phyloP scores from a whole-genome alignment of 2,113 vertebrate genomes.

The Leiothrix lutea region DNA sequence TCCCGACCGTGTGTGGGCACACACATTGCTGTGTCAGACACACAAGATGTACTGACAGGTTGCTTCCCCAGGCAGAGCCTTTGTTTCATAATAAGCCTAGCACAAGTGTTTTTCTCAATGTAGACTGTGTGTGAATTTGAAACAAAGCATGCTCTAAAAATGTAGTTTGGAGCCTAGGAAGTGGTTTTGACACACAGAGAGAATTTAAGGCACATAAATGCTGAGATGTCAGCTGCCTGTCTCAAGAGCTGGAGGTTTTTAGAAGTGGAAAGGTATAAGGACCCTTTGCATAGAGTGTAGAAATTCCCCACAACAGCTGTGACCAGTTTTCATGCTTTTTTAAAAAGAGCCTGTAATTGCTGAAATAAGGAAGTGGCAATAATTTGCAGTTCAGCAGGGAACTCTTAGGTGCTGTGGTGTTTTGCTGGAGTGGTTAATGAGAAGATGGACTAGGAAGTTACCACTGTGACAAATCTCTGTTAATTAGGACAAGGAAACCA shows the following conservation, averaged over 20 bases:
- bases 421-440: neutral
- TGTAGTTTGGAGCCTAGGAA: neutral
- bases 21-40: accelerated
- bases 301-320: neutral
- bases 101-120: neutral
- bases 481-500: neutral
- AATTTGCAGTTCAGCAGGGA: constrained; percentile 21
- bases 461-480: neutral
- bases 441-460: neutral
- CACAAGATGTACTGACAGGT: neutral
- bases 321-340: neutral
- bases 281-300: neutral
- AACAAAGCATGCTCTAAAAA: neutral
- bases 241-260: neutral
- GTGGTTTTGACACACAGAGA: neutral
- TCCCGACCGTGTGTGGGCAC: accelerated
- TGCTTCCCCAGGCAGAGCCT: neutral
- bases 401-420: neutral
- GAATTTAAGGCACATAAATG: neutral
- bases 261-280: neutral
- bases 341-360: neutral
- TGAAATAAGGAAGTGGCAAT: neutral
- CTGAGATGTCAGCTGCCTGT: neutral
- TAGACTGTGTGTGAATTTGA: neutral
- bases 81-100: neutral